These are phyloP conservation scores for Tolypeutes matacus DNA, from an alignment of 2,797 vertebrate species.

Conservation along the genomic window DNA sequence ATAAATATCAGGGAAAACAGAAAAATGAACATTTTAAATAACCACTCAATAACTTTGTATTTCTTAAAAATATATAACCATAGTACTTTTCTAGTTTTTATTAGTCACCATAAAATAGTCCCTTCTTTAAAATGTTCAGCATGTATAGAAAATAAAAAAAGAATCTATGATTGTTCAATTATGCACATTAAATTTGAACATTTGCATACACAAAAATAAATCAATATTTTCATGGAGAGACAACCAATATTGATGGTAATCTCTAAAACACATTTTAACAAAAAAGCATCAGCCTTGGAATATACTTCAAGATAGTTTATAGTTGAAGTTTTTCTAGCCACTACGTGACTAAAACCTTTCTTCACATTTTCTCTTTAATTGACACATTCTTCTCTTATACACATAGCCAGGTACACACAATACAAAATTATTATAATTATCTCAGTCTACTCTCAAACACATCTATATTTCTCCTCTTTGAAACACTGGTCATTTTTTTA, in stretches of 20 bases:
- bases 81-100: neutral
- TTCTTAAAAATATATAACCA: neutral
- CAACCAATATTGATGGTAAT: neutral
- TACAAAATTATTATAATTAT: neutral
- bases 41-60: neutral
- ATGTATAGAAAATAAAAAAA: neutral
- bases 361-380: too few species aligned
- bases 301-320: neutral
- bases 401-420: neutral
- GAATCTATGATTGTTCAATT: neutral
- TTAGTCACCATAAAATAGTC: neutral
- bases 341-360: too few species aligned
- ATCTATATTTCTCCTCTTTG: neutral
- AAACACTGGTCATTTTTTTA: neutral
- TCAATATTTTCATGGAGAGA: neutral
- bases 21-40: neutral
- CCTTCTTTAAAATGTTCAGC: neutral
- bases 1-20: neutral
- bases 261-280: neutral
- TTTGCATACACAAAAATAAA: neutral
- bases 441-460: neutral
- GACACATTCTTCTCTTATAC: neutral
- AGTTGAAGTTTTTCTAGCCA: neutral
- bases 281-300: neutral
- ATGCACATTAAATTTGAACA: neutral